Evolutionary conservation across 2,113 vertebrate genomes (phyloP).

Genomic region (Indicator indicator): DNA sequence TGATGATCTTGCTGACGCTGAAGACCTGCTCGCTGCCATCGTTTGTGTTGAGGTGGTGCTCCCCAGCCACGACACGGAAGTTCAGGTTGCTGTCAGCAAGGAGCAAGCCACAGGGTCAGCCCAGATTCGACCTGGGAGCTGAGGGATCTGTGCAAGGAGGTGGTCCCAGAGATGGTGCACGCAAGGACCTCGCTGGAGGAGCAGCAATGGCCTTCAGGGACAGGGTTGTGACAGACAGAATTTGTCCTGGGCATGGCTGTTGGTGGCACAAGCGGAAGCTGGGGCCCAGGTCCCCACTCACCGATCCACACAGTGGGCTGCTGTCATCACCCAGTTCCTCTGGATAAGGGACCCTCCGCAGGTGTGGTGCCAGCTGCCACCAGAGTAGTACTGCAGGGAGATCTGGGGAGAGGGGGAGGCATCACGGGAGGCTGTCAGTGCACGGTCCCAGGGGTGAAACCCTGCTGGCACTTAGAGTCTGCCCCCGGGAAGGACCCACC

Average conservation of each 20-base stretch:
- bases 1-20: background rate
- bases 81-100: constrained; percentile 42
- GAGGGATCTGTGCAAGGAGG: accelerated
- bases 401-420: constrained; percentile 58
- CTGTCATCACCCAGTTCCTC: constrained; percentile 87
- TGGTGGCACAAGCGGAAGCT: accelerated
- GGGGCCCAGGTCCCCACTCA: background rate
- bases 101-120: background rate
- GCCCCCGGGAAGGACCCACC: constrained; percentile 62
- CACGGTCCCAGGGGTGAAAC: accelerated
- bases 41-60: constrained; percentile 79
- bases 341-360: constrained; percentile 87
- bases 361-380: constrained; percentile 78
- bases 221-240: accelerated
- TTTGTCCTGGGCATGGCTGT: accelerated
- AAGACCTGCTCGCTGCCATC: constrained; percentile 82
- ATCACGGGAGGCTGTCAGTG: accelerated
- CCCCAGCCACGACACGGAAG: constrained; percentile 86
- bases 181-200: accelerated
- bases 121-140: accelerated
- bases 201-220: accelerated
- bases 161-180: accelerated
- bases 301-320: constrained; percentile 86
- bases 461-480: accelerated
- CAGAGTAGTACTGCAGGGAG: constrained; percentile 82